Evolutionary conservation across 2,888 invertebrate species (phyloP).

Genomic region (Oegoconia quadripuncta): DNA sequence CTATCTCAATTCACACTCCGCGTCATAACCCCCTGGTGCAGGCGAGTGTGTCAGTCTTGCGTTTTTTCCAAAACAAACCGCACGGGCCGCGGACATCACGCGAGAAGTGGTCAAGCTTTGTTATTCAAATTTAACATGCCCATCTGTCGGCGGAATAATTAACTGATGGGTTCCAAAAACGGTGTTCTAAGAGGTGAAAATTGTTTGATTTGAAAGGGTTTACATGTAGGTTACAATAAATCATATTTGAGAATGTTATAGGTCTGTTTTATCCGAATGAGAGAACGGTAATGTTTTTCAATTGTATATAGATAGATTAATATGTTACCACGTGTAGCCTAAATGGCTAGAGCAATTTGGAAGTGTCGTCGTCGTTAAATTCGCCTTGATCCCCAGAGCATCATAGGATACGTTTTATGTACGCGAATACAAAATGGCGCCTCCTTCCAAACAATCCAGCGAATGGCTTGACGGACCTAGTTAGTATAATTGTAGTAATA

Average conservation of each 20-base stretch:
- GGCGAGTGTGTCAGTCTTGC: conserved; percentile 53
- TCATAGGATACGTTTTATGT: no score
- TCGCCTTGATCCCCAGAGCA: no score
- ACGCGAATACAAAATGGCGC: no score
- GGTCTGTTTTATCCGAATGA: no score
- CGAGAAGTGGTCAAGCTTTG: conserved; percentile 48
- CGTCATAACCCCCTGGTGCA: conserved; percentile 24
- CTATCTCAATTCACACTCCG: conserved; percentile 22
- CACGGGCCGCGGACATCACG: conserved; percentile 39
- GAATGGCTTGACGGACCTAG: no score
- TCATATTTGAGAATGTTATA: no score
- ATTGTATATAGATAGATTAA: no score
- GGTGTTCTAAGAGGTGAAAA: conserved; percentile 15
- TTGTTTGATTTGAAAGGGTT: neutral
- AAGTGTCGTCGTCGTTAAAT: no score
- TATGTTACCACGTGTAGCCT: neutral
- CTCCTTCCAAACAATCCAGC: no score
- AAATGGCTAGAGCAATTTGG: neutral
- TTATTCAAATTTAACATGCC: conserved; percentile 65
- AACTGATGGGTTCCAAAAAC: conserved; percentile 50
- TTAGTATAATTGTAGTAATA: no score
- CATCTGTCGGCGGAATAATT: conserved; percentile 57
- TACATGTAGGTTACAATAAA: neutral
- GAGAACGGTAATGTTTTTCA: no score
- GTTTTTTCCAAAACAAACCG: conserved; percentile 42